Base-by-base conservation (phyloP, 2,797 vertebrate species). In the Bradypodion pumilum region DNA sequence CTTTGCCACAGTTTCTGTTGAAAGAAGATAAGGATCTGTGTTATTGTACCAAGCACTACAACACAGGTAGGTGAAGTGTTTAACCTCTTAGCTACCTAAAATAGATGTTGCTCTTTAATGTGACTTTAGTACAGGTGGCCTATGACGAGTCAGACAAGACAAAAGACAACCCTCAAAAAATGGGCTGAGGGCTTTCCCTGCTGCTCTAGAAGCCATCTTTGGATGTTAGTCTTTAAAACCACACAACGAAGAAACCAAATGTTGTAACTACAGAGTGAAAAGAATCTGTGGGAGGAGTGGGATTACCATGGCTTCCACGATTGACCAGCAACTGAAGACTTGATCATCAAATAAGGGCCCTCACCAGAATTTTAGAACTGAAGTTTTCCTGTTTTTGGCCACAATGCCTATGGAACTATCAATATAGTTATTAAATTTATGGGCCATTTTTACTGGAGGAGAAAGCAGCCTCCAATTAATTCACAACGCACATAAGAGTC, bases 1-100 rank as follows among this genome's bases (percentile, higher is more conserved):
- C 98, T 19, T 95, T 99, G 52, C 98, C 98, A 32, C 98, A 99
- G 89, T 99, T 99, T 94, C 94, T 99, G 72, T 94, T 99, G 85
- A 99, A 98, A 95, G 98, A 99, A 85, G 98, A 99, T 88, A 97
- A 98, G 42, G 98, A 99, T 93, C 97, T 99, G 72, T 96, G 97
- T 92, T 98, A 99, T 94, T 99, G 98, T 95, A 99, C 98, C 88
- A 99, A 99, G 89, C 97, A 99, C 91, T 99, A 99, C 94, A 99
- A 99, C 86, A 99, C 98, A 96, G 98, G 98, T 99, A 95, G 85
- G 92, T 85, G 42, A 65, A 13, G 0, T 44, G 16, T 60, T 19
- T 37, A 80, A 3, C 52, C 62, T 10, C 42, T 70, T 82, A 32
- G 66, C 23, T 83, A 59, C 1, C 35, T 37, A 60, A 85, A 5